phyloP scores from a whole-genome alignment of 1,140 invertebrate genomes.

The Ips nitidus region DNA sequence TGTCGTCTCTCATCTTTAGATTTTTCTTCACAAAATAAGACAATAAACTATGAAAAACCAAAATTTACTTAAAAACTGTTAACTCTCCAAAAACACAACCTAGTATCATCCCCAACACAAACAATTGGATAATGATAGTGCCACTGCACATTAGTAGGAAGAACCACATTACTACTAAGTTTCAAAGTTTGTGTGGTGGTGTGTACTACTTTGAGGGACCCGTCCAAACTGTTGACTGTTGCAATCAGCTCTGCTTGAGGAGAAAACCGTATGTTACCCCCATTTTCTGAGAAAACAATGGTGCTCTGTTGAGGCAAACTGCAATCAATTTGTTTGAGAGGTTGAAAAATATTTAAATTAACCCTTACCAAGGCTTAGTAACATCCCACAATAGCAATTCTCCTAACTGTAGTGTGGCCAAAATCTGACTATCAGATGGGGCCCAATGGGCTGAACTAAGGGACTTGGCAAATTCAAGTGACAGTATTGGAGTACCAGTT shows the following conservation, averaged over 20 bases:
- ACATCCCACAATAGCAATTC: slow-evolving; percentile 66
- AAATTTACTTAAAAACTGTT: slow-evolving; percentile 43
- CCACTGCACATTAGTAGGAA: slow-evolving; percentile 63
- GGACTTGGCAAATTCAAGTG: slow-evolving; percentile 64
- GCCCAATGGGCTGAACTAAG: slow-evolving; percentile 74
- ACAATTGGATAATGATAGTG: slow-evolving; percentile 65
- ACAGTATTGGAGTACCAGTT: slow-evolving; percentile 69
- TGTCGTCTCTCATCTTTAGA: too few species aligned
- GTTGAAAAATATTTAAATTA: background rate
- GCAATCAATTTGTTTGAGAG: slow-evolving; percentile 34
- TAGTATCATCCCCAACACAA: slow-evolving; percentile 62
- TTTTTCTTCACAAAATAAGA: too few species aligned
- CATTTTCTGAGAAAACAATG: slow-evolving; percentile 61
- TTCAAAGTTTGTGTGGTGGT: slow-evolving; percentile 58
- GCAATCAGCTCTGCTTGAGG: slow-evolving; percentile 60
- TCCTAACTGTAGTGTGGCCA: slow-evolving; percentile 64
- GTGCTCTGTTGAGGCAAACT: slow-evolving; percentile 59
- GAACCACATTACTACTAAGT: slow-evolving; percentile 56
- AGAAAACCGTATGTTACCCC: slow-evolving; percentile 58
- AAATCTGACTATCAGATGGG: slow-evolving; percentile 60
- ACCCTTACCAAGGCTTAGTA: slow-evolving; percentile 57
- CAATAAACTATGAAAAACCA: too few species aligned
- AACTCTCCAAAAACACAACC: slow-evolving; percentile 66
- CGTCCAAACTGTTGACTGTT: slow-evolving; percentile 61
- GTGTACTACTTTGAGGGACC: slow-evolving; percentile 62